Evolutionary conservation across 2,888 invertebrate genomes (phyloP).

Genomic region (Cephonodes hylas): DNA sequence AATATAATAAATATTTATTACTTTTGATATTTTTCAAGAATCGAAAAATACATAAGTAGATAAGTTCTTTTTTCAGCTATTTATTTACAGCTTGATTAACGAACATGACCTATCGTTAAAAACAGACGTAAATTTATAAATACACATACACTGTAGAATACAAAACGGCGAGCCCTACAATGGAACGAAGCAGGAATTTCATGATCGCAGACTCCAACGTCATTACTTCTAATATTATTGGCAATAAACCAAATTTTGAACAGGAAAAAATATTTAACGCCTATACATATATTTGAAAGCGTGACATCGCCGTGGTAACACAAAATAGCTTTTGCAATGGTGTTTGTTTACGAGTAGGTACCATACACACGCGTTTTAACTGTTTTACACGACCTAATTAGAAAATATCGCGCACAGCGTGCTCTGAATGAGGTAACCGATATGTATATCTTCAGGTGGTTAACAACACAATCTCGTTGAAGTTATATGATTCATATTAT

Average conservation of each 20-base stretch:
- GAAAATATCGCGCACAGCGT: background rate
- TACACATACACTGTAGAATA: no score
- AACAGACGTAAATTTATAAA: no score
- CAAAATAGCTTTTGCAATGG: background rate
- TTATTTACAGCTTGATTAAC: no score
- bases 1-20: no score
- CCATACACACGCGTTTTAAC: background rate
- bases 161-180: background rate
- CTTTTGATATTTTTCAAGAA: no score
- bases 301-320: background rate
- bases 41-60: no score
- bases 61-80: no score
- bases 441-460: background rate
- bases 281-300: background rate
- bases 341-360: background rate
- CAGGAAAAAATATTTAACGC: background rate
- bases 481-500: background rate
- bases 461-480: background rate
- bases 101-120: no score
- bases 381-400: constrained; percentile 5
- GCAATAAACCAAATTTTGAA: constrained; percentile 6
- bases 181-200: background rate
- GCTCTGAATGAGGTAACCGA: constrained; percentile 5
- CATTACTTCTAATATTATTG: background rate
- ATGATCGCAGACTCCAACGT: background rate